phyloP scores from a whole-genome alignment of 2,888 invertebrate species.

The Venusia cambrica region DNA sequence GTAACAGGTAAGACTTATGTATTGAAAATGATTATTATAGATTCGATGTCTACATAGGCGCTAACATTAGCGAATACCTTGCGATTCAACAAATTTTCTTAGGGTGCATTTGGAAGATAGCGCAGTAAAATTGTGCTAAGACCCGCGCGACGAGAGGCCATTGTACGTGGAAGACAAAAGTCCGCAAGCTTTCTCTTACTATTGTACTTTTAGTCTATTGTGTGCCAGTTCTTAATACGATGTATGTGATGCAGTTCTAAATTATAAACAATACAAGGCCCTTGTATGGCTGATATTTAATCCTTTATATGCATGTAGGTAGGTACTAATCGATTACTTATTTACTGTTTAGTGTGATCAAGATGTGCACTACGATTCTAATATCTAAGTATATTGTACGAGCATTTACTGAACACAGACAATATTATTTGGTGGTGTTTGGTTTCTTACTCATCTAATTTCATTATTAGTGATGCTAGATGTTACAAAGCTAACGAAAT shows the following conservation, averaged over 20 bases:
- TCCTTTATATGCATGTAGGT: too few species aligned
- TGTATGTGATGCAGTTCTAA: too few species aligned
- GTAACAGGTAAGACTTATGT: conserved; percentile 39
- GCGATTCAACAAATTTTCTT: conserved; percentile 26
- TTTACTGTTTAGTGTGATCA: conserved; percentile 22
- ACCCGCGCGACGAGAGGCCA: too few species aligned
- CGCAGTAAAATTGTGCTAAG: conserved; percentile 24
- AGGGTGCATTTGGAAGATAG: conserved; percentile 41
- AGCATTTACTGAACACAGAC: conserved; percentile 64
- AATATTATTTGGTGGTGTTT: conserved; percentile 66
- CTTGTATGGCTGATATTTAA: too few species aligned
- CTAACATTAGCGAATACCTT: conserved; percentile 41
- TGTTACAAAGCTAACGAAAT: conserved; percentile 28
- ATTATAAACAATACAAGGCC: too few species aligned
- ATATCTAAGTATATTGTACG: conserved; percentile 28
- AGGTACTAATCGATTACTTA: too few species aligned
- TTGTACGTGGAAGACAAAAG: too few species aligned
- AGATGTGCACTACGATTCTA: conserved; percentile 29
- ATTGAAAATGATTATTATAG: conserved; percentile 23
- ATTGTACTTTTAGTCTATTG: too few species aligned
- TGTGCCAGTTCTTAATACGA: too few species aligned
- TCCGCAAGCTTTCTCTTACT: too few species aligned
- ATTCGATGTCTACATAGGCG: conserved; percentile 54
- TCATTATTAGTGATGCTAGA: conserved; percentile 12
- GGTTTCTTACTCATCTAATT: conserved; percentile 40